Conservation (phyloP, 2,113 vertebrate genomes). For the Centrocercus urophasianus region DNA sequence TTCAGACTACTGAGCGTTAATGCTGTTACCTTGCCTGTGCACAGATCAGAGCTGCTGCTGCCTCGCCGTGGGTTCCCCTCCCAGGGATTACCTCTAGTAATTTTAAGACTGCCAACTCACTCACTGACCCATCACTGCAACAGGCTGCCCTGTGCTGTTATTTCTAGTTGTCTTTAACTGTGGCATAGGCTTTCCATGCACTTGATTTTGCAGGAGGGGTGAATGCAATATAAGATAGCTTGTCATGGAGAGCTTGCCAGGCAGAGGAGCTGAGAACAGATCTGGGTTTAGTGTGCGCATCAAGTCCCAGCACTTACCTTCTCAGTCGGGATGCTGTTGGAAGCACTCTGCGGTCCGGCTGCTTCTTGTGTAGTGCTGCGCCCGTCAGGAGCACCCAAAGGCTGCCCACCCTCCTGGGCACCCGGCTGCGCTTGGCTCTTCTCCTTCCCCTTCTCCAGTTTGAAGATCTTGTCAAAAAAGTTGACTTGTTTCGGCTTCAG, state of each 20-base stretch:
- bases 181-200: background rate
- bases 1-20: accelerated
- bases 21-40: no score
- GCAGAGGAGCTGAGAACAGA: no score
- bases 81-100: background rate
- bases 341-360: background rate
- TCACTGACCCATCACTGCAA: background rate
- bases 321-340: background rate
- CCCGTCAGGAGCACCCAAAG: background rate
- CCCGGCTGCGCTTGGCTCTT: background rate
- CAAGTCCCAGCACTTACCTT: constrained; percentile 71
- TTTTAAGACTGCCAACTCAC: accelerated
- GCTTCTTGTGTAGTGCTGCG: background rate
- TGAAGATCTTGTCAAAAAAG: constrained; percentile 84
- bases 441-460: constrained; percentile 70
- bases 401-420: background rate
- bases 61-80: background rate
- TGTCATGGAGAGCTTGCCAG: no score
- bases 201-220: no score
- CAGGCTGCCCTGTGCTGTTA: accelerated
- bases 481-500: constrained; percentile 49
- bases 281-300: no score
- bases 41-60: background rate
- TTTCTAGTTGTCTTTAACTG: background rate
- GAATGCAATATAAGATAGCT: no score